phyloP scores from a whole-genome alignment of 1,140 invertebrate species.

The Physella acuta region DNA sequence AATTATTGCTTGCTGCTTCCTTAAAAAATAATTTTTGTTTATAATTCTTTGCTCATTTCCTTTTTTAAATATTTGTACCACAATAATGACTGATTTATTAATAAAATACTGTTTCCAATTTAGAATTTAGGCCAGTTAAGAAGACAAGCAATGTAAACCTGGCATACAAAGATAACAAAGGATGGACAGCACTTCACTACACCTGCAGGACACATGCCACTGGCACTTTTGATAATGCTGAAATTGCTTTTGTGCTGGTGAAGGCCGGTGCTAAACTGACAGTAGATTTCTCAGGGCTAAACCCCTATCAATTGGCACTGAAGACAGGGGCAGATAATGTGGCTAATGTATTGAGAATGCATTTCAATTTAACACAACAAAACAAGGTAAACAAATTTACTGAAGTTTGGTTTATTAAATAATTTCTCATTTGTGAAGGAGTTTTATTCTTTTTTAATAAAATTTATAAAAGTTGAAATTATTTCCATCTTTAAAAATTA shows the following conservation, averaged over 20 bases:
- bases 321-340: slow-evolving; percentile 41
- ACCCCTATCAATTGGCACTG: slow-evolving; percentile 51
- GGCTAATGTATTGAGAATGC: slow-evolving; percentile 27
- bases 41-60: too few relatives aligned
- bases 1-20: too few relatives aligned
- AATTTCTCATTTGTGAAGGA: too few relatives aligned
- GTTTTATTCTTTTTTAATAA: too few relatives aligned
- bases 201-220: slow-evolving; percentile 54
- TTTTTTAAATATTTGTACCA: too few relatives aligned
- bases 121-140: too few relatives aligned
- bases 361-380: slow-evolving; percentile 39
- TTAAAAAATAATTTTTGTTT: too few relatives aligned
- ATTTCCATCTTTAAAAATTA: background rate
- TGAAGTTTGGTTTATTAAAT: background rate
- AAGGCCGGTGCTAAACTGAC: slow-evolving; percentile 53
- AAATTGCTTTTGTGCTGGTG: slow-evolving; percentile 54
- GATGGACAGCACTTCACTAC: slow-evolving; percentile 61
- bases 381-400: slow-evolving; percentile 28
- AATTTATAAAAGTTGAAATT: background rate
- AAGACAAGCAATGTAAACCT: slow-evolving; percentile 56
- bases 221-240: slow-evolving; percentile 55
- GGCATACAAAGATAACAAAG: slow-evolving; percentile 52
- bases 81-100: too few relatives aligned
- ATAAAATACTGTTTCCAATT: too few relatives aligned
- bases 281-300: slow-evolving; percentile 48